Evolutionary conservation across 2,113 vertebrate species (phyloP), one percentile per base, ranked within the genome.

Genomic region (Limanda limanda): DNA sequence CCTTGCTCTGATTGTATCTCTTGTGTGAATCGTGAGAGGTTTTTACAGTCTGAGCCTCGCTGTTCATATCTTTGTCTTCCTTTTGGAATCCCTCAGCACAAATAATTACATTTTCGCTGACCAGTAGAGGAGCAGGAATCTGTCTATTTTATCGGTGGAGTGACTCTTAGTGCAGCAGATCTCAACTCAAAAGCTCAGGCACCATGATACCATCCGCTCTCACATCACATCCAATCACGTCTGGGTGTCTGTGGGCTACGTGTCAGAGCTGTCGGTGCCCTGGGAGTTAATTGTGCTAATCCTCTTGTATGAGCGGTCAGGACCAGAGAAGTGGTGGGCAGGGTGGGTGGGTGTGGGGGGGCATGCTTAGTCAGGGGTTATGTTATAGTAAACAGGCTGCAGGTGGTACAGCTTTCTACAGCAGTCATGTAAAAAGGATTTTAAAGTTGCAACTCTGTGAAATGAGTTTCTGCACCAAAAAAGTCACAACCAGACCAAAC

Each of bases 181-280:
- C 31, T 31, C 31, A 7, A 31, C 31, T 31, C 31, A 31, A 31
- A 7, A 42, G 62, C 59, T 82, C 51, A 21, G 68, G 56, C 56
- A 73, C 35, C 60, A 69, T 88, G 67, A 82, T 42, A 54, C 79
- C 81, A 76, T 64, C 54, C n/a, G 17, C 24, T 84, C 76, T 71
- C 25, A 51, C 24, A 64, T 63, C 68, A 51, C 74, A 74, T 76
- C 71, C 71, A 64, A 75, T 66, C 57, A 35, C 75, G 57, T 82
- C 60, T 68, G 81, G 42, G n/a, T 68, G 52, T 63, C 71, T 66
- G 71, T 61, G 73, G 73, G 68, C 75, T 82, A 86, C 66, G 59
- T 91, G 76, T 78, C 70, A 21, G 42, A 68, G 64, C 76, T 56
- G 60, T 14, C 10, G 58, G 67, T 66, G 67, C 62, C 68, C 68